Conservation (phyloP, 2,113 vertebrate genomes). For the Cairina moschata region DNA sequence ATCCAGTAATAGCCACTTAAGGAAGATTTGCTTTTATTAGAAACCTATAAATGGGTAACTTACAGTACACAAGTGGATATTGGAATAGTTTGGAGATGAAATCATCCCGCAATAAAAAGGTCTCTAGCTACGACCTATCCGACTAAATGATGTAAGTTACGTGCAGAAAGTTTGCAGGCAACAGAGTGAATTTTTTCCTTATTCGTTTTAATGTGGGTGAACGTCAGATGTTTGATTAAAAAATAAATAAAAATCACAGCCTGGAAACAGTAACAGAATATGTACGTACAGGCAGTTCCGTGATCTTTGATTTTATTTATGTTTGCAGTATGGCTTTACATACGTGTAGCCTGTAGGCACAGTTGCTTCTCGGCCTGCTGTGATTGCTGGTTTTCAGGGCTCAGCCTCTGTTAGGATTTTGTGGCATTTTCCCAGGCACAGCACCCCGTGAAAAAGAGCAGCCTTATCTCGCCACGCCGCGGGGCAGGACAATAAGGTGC, state of each 20-base stretch:
- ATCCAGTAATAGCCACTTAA: slow-evolving; percentile 63
- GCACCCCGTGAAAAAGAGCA: not conserved
- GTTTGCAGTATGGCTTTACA: accelerated
- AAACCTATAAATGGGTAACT: slow-evolving; percentile 48
- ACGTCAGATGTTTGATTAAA: not conserved
- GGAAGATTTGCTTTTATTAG: slow-evolving; percentile 69
- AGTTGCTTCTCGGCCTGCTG: not conserved
- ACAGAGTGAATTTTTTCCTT: not conserved
- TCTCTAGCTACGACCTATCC: not conserved
- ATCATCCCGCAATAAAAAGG: slow-evolving; percentile 23
- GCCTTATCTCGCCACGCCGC: not conserved
- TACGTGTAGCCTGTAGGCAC: not conserved
- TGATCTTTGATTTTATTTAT: not conserved
- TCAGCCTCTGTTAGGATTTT: not conserved
- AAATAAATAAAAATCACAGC: not conserved
- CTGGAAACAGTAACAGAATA: not conserved
- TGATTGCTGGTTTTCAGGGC: accelerated
- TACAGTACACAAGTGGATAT: slow-evolving; percentile 29
- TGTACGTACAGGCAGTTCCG: accelerated
- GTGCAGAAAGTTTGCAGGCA: not conserved
- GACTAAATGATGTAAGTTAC: not conserved
- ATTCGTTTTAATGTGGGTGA: not conserved
- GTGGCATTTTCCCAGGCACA: not conserved
- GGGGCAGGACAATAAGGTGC: accelerated
- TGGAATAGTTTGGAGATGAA: slow-evolving; percentile 58